Conservation (phyloP, 2,888 invertebrate genomes). For the Cerastis rubricosa region DNA sequence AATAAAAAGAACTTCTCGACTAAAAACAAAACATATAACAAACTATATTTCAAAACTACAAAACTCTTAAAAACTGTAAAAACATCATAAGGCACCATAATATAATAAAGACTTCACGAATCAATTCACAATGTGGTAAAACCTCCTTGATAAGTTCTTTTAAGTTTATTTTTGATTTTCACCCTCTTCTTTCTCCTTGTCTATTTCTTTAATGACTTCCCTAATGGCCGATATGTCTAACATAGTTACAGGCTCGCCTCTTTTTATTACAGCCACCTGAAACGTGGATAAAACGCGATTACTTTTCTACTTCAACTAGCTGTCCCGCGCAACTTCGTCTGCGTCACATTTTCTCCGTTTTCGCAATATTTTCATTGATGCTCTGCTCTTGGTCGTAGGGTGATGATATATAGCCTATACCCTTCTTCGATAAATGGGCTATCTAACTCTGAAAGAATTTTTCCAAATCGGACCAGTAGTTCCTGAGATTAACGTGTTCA, state of each 20-base stretch:
- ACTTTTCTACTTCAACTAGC: too few species aligned
- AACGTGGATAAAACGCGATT: slow-evolving; percentile 1
- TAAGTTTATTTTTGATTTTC: slow-evolving; percentile 26
- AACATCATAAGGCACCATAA: too few species aligned
- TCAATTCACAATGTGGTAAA: neutral
- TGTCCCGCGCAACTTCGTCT: too few species aligned
- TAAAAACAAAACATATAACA: neutral
- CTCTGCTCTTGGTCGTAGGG: too few species aligned
- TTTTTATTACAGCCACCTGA: slow-evolving; percentile 94
- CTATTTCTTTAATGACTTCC: slow-evolving; percentile 91
- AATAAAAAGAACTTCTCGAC: neutral
- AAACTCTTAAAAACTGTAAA: neutral
- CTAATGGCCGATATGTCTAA: slow-evolving; percentile 95
- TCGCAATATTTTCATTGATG: too few species aligned
- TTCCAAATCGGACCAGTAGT: too few species aligned
- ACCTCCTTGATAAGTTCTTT: neutral
- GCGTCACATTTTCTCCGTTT: too few species aligned
- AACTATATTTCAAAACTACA: slow-evolving; percentile 14
- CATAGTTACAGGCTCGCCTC: slow-evolving; percentile 91
- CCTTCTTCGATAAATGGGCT: too few species aligned
- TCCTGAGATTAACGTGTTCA: too few species aligned
- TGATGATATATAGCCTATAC: too few species aligned
- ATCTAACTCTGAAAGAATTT: too few species aligned
- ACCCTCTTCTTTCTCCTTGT: slow-evolving; percentile 47
- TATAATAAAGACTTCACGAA: neutral